A percentile compares a stretch with the other conserved stretches of the same genome.
Conservation (phyloP, 2,797 vertebrate species). For the Thaleichthys pacificus region DNA sequence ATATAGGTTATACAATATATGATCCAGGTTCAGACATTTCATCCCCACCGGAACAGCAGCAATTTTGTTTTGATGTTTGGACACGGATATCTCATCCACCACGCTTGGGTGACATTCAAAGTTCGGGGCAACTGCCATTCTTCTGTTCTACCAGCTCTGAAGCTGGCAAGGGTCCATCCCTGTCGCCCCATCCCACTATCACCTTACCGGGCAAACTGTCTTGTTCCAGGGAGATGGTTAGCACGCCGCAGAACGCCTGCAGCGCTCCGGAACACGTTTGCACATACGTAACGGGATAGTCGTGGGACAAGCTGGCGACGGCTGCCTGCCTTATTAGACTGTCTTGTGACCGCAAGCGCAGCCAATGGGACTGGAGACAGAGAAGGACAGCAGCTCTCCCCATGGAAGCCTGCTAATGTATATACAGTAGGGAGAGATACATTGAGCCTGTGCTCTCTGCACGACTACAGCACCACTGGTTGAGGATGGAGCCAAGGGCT, state of each 20-base stretch:
- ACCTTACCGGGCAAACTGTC: conserved; percentile 58
- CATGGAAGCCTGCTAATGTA: conserved; percentile 24
- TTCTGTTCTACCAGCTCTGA: conserved; percentile 56
- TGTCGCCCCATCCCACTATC: conserved; percentile 47
- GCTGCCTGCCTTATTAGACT: conserved; percentile 72
- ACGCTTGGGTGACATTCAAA: too few species aligned
- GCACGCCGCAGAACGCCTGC: conserved; percentile 61
- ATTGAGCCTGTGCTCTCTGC: conserved; percentile 26
- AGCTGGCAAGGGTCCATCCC: conserved; percentile 71
- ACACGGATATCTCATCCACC: too few species aligned
- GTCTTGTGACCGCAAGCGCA: conserved; percentile 69
- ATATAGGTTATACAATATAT: conserved; percentile 16
- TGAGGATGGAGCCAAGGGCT: conserved; percentile 52
- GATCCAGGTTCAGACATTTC: background rate
- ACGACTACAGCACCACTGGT: conserved; percentile 40
- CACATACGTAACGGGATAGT: conserved; percentile 73
- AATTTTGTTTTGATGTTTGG: background rate
- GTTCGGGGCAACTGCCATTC: conserved; percentile 43
- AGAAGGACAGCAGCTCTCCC: conserved; percentile 40
- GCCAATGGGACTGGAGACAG: conserved; percentile 22
- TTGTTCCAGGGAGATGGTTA: conserved; percentile 71
- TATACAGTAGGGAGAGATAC: conserved; percentile 44
- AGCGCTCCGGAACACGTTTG: conserved; percentile 65
- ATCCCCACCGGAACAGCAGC: conserved; percentile 15
- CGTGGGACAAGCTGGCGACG: conserved; percentile 62